phyloP scores from a whole-genome alignment of 2,797 vertebrate species.

The Microctenopoma stevenorrisi region DNA sequence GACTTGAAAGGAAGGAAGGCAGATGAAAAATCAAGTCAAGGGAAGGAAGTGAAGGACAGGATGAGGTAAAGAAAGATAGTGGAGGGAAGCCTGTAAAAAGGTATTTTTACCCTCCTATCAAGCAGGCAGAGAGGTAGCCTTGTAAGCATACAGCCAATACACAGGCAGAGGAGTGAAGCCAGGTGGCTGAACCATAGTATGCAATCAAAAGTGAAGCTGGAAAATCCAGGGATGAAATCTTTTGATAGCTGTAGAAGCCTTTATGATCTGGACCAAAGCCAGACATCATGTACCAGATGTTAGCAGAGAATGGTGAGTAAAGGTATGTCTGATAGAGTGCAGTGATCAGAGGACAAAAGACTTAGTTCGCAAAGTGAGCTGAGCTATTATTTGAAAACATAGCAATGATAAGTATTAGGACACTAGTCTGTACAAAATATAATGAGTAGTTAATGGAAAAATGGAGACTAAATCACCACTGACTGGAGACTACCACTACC shows the following conservation, averaged over 20 bases:
- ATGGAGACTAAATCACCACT: constrained; percentile 29
- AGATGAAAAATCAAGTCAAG: constrained; percentile 64
- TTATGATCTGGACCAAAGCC: constrained; percentile 47
- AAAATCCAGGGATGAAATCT: constrained; percentile 41
- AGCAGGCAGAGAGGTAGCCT: constrained; percentile 44
- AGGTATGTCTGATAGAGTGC: constrained; percentile 25
- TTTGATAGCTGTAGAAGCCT: constrained; percentile 33
- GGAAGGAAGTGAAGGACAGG: constrained; percentile 78
- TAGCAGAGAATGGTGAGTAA: constrained; percentile 28
- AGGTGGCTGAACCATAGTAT: constrained; percentile 35
- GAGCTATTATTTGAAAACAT: not conserved
- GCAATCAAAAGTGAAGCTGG: constrained; percentile 56
- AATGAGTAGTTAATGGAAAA: constrained; percentile 34
- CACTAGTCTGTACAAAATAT: constrained; percentile 18
- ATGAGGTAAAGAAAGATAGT: constrained; percentile 69
- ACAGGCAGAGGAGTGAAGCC: constrained; percentile 42
- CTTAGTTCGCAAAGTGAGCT: constrained; percentile 3
- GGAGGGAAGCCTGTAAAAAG: constrained; percentile 66
- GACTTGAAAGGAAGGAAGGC: constrained; percentile 70
- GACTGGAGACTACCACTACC: not conserved
- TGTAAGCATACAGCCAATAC: constrained; percentile 46
- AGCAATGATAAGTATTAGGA: constrained; percentile 17
- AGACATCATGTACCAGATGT: constrained; percentile 39
- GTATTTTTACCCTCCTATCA: constrained; percentile 70
- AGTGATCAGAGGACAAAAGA: not conserved